Base-by-base conservation (phyloP, 2,888 invertebrate species). In the Nasonia oneida region DNA sequence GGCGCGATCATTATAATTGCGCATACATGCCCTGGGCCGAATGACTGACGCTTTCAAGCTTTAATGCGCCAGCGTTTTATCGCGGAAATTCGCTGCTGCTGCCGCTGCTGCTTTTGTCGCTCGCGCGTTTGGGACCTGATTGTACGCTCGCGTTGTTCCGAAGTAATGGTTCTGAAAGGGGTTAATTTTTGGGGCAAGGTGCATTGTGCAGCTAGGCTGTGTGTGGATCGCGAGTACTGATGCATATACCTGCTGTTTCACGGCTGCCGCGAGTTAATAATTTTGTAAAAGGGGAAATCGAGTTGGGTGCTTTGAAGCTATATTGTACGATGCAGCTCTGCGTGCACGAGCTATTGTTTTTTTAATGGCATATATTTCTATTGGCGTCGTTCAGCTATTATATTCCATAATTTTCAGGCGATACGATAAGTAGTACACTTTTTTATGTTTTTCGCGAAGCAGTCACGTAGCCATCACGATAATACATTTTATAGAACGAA, bases 1-100 rank as follows among this genome's bases (percentile, higher is more conserved):
- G 53, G 79, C 53, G 6, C 74, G 71, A 79, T 64, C 84, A 77
- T 83, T 83, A 83, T 77, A 78, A 83, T 83, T 77, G 37, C 64
- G 23, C 67, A 53, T 74, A 39, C 50, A 53, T 50, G 29, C 14
- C 73, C n/a, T 15, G 8, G 12, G 57, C n/a, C 42, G 57, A 74
- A 73, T 61, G 76, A 67, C 75, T 67, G 76, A 76, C 70, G 57
- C 76, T 83, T 82, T 75, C 57, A 39, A 70, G 70, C 79, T 70
- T 79, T 77, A 53, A 23, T n/a, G 42, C 42, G 23, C 1, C 15
- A 10, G 23, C 47, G 18, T 77, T 77, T 77, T 77, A 77, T 64
- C 37, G 78, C 42, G 39, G 5, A 39, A 67, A 67, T 67, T 67
- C 0, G 47, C 42, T 23, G 23, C 47, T 74, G 5, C 18, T 8